These are phyloP conservation scores for Marasmarcha lunaedactyla DNA, from an alignment of 2,888 invertebrate genomes.

Conservation along the genomic window DNA sequence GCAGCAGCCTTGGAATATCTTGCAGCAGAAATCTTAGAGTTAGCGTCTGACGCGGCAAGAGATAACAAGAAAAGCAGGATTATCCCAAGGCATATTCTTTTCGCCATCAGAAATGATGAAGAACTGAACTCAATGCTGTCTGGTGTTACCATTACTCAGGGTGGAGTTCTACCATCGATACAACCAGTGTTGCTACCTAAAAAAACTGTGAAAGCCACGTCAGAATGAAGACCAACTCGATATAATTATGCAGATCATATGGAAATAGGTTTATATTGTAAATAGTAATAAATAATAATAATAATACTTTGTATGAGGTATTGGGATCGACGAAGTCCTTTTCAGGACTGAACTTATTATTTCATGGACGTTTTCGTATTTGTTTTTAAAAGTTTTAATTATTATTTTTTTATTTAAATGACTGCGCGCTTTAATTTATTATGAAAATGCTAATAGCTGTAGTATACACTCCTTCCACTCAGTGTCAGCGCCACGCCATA, in stretches of 20 bases:
- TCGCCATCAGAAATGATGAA: slow-evolving; percentile 42
- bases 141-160: slow-evolving; percentile 35
- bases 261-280: slow-evolving; percentile 10
- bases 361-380: background rate
- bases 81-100: slow-evolving; percentile 32
- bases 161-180: slow-evolving; percentile 37
- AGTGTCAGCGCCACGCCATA: too few species aligned
- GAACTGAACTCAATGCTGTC: slow-evolving; percentile 34
- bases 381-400: too few species aligned
- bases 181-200: slow-evolving; percentile 36
- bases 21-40: slow-evolving; percentile 76
- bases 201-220: slow-evolving; percentile 28
- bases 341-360: slow-evolving; percentile 25
- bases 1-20: slow-evolving; percentile 74
- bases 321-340: slow-evolving; percentile 20
- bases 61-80: slow-evolving; percentile 75
- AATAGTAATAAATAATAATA: slow-evolving; percentile 10
- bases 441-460: too few species aligned
- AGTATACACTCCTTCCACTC: too few species aligned
- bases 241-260: background rate
- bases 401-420: too few species aligned
- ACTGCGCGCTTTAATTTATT: too few species aligned
- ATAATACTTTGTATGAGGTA: background rate
- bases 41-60: slow-evolving; percentile 72
- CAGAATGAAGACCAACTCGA: background rate